phyloP scores from a whole-genome alignment of 2,113 vertebrate genomes.

The Plestiodon gilberti region DNA sequence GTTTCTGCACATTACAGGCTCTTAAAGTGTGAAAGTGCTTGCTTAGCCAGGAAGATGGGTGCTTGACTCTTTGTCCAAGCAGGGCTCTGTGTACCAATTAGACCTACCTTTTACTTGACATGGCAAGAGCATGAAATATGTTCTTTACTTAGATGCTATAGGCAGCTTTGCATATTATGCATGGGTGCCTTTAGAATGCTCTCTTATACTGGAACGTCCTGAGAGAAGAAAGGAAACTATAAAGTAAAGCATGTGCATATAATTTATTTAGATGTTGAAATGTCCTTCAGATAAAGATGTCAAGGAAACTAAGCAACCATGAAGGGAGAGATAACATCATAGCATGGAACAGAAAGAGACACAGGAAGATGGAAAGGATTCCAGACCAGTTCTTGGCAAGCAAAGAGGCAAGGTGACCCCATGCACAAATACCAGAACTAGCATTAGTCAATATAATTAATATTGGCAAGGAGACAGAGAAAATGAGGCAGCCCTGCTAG shows the following conservation, averaged over 20 bases:
- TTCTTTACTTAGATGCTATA: neutral
- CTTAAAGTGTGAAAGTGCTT: neutral
- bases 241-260: neutral
- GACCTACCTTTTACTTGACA: neutral
- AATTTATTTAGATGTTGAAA: slow-evolving; percentile 4
- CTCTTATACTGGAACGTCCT: neutral
- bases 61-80: neutral
- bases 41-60: neutral
- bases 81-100: neutral
- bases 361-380: slow-evolving; percentile 14
- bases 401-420: neutral
- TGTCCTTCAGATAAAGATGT: neutral
- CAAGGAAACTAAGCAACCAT: slow-evolving; percentile 13
- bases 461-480: slow-evolving; percentile 22
- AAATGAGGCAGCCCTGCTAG: slow-evolving; percentile 16
- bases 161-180: neutral
- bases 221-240: neutral
- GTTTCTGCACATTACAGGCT: neutral
- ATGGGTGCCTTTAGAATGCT: neutral
- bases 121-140: neutral
- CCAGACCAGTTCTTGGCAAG: neutral
- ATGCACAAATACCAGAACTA: neutral
- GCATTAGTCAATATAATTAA: slow-evolving; percentile 13
- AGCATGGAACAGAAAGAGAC: neutral
- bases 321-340: neutral